A percentile compares a stretch with the other conserved stretches of the same genome.
Conservation (phyloP, 1,140 invertebrate species). For the Drosophila saltans region DNA sequence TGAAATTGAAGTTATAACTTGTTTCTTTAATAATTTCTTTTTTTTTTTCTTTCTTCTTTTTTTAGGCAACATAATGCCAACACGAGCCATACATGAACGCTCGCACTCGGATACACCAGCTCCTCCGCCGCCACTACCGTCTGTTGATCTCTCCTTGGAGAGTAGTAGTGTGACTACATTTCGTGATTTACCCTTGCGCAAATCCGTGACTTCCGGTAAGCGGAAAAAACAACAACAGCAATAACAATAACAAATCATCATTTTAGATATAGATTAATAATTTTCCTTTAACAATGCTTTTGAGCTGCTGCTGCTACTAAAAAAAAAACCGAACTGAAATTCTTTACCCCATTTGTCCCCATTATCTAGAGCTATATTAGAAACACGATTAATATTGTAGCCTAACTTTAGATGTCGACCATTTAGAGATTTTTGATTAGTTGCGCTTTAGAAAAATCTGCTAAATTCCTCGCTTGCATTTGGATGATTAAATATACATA, state of each 20-base stretch:
- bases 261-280: not conserved
- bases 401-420: conserved; percentile 43
- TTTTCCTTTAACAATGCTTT: conserved; percentile 46
- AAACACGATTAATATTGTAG: conserved; percentile 31
- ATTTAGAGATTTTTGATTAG: conserved; percentile 28
- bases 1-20: no score
- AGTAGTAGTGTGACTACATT: conserved; percentile 97
- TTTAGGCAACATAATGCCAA: conserved; percentile 69
- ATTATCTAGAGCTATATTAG: not conserved
- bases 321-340: conserved; percentile 32
- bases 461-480: conserved; percentile 57
- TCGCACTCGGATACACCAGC: conserved; percentile 95
- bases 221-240: not conserved
- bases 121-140: conserved; percentile 88
- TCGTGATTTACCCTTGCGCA: conserved; percentile 93
- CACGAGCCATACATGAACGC: conserved; percentile 89
- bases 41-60: not conserved
- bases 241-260: not conserved
- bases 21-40: not conserved
- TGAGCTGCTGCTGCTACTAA: conserved; percentile 42
- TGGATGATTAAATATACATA: conserved; percentile 30
- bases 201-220: conserved; percentile 93
- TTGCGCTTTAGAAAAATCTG: conserved; percentile 54
- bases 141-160: conserved; percentile 95
- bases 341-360: not conserved